These are phyloP conservation scores for Lordiphosa mommai DNA, from an alignment of 1,140 invertebrate species.

Conservation along the genomic window DNA sequence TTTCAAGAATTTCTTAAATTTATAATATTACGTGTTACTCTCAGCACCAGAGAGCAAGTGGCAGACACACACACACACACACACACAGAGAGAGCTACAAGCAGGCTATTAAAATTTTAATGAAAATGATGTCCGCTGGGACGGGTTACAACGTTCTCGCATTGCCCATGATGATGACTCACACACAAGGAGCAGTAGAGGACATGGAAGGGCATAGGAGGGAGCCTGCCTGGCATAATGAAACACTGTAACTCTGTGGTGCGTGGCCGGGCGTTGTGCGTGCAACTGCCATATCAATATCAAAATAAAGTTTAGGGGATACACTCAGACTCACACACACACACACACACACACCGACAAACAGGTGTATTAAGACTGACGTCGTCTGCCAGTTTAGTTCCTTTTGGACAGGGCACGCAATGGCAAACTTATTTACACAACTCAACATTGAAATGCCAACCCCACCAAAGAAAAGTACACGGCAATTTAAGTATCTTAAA, in stretches of 20 bases:
- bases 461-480: no score
- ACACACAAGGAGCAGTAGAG: slow-evolving; percentile 7
- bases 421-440: slow-evolving; percentile 1
- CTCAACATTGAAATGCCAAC: no score
- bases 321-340: slow-evolving; percentile 22
- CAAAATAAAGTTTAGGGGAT: slow-evolving; percentile 26
- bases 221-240: slow-evolving; percentile 1
- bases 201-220: neutral
- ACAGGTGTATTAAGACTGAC: slow-evolving; percentile 58
- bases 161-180: slow-evolving; percentile 57
- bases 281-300: slow-evolving; percentile 75
- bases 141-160: slow-evolving; percentile 41
- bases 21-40: slow-evolving; percentile 60
- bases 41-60: neutral
- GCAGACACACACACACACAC: slow-evolving; percentile 1
- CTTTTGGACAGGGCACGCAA: neutral
- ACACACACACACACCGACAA: slow-evolving; percentile 2
- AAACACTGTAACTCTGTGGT: slow-evolving; percentile 14
- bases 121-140: slow-evolving; percentile 65
- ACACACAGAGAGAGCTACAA: slow-evolving; percentile 5
- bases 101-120: slow-evolving; percentile 72
- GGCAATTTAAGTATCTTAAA: no score
- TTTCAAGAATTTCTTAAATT: slow-evolving; percentile 44
- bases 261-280: slow-evolving; percentile 44
- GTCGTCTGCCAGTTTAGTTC: slow-evolving; percentile 30